Conservation (phyloP, 2,888 invertebrate species). For the Incurvaria masculella region DNA sequence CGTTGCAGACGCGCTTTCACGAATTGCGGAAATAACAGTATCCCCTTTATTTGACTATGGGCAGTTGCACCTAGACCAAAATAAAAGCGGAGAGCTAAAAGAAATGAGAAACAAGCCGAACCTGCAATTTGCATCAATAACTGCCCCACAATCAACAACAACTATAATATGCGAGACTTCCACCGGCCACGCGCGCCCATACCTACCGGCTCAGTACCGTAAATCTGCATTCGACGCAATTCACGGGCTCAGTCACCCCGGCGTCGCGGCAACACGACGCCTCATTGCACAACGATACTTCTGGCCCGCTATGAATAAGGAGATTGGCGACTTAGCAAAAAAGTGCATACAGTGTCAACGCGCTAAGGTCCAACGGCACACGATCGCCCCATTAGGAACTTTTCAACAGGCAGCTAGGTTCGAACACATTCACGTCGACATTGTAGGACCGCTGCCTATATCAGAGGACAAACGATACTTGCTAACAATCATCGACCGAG, state of each 20-base stretch:
- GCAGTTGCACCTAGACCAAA: slow-evolving; percentile 3
- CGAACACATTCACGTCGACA: slow-evolving; percentile 7
- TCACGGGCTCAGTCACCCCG: slow-evolving; percentile 14
- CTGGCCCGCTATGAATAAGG: slow-evolving; percentile 9
- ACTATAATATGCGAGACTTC: slow-evolving; percentile 4
- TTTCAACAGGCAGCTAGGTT: background rate
- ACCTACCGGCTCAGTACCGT: slow-evolving; percentile 14
- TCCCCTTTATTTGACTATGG: slow-evolving; percentile 4
- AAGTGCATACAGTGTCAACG: slow-evolving; percentile 10
- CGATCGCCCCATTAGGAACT: background rate
- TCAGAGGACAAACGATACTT: slow-evolving; percentile 16
- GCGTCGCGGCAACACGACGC: slow-evolving; percentile 3
- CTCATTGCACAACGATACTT: slow-evolving; percentile 3
- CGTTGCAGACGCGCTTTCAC: slow-evolving; percentile 20
- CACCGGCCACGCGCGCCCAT: slow-evolving; percentile 10
- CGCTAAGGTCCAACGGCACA: background rate
- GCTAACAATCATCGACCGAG: slow-evolving; percentile 17
- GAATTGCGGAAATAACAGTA: slow-evolving; percentile 9
- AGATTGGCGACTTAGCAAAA: slow-evolving; percentile 9
- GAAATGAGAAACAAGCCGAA: slow-evolving; percentile 3
- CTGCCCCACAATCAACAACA: background rate
- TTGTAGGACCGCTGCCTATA: slow-evolving; percentile 8
- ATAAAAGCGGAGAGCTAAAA: background rate
- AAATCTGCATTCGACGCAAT: slow-evolving; percentile 10
- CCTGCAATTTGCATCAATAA: background rate